Evolutionary conservation across 2,797 vertebrate genomes (phyloP).

Genomic region (Emys orbicularis): DNA sequence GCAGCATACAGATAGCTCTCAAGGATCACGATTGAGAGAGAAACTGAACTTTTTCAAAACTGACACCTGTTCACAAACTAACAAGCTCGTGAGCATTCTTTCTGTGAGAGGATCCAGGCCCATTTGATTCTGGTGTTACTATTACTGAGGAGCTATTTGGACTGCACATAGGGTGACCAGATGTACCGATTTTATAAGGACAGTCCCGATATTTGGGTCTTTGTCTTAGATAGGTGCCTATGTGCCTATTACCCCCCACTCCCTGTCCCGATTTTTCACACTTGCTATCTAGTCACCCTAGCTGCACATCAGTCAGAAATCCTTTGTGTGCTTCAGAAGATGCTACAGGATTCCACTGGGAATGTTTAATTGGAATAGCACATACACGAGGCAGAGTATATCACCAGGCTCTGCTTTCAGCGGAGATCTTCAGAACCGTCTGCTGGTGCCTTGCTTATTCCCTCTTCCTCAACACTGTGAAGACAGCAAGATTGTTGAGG

Average conservation of each 20-base stretch:
- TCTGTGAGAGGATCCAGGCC: not conserved
- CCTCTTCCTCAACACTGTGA: not conserved
- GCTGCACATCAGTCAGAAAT: not conserved
- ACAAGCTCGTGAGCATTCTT: slow-evolving; percentile 1
- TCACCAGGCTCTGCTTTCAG: not conserved
- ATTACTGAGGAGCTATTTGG: not conserved
- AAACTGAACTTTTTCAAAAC: slow-evolving; percentile 54
- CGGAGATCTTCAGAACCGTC: not conserved
- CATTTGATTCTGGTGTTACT: not conserved
- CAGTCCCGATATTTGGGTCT: too few relatives aligned
- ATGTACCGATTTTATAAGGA: too few relatives aligned
- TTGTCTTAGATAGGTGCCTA: too few relatives aligned
- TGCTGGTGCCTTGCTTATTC: fast-evolving
- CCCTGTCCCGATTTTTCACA: too few relatives aligned
- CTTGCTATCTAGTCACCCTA: too few relatives aligned
- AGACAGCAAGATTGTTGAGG: not conserved
- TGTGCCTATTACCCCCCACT: too few relatives aligned
- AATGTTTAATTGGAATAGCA: not conserved
- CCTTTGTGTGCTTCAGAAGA: not conserved
- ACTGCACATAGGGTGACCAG: not conserved
- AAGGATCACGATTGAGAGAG: not conserved
- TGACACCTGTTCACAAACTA: not conserved
- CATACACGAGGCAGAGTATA: not conserved
- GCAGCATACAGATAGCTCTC: slow-evolving; percentile 31
- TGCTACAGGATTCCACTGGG: not conserved